Conservation (phyloP, 2,797 vertebrate species). For the Rhodeus uyekii region DNA sequence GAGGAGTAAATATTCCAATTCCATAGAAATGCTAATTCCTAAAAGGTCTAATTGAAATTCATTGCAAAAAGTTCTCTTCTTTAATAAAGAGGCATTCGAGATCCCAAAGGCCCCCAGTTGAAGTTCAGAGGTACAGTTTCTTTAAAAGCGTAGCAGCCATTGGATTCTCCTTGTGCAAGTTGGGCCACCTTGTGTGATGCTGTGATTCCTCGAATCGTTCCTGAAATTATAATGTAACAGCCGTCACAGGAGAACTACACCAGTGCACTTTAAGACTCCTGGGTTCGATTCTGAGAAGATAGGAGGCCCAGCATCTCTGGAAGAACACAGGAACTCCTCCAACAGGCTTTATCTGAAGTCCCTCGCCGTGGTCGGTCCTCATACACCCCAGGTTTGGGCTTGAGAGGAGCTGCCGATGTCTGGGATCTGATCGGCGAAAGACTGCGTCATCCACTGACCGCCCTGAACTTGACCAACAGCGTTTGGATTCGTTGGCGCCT, state of each 20-base stretch:
- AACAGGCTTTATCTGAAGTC: constrained; percentile 42
- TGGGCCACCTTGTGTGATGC: constrained; percentile 29
- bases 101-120: constrained; percentile 67
- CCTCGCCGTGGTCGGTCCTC: constrained; percentile 35
- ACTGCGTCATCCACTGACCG: constrained; percentile 87
- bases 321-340: constrained; percentile 40
- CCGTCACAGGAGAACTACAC: constrained; percentile 25
- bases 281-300: constrained; percentile 49
- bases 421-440: constrained; percentile 86
- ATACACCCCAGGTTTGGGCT: constrained; percentile 48
- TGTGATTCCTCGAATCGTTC: constrained; percentile 29
- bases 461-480: constrained; percentile 76
- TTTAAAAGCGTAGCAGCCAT: constrained; percentile 51
- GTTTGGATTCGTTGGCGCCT: constrained; percentile 48
- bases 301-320: constrained; percentile 48
- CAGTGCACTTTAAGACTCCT: constrained; percentile 74
- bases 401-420: constrained; percentile 69
- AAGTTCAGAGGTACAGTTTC: constrained; percentile 73
- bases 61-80: constrained; percentile 46
- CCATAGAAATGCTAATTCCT: constrained; percentile 56
- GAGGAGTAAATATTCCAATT: constrained; percentile 40
- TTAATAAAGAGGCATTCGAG: constrained; percentile 23
- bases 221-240: constrained; percentile 42
- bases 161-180: constrained; percentile 48
- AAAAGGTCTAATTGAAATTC: constrained; percentile 58